Evolutionary conservation across 1,140 invertebrate genomes (phyloP), one percentile per base, ranked within the genome.

Genomic region (Apocrypta bakeri): DNA sequence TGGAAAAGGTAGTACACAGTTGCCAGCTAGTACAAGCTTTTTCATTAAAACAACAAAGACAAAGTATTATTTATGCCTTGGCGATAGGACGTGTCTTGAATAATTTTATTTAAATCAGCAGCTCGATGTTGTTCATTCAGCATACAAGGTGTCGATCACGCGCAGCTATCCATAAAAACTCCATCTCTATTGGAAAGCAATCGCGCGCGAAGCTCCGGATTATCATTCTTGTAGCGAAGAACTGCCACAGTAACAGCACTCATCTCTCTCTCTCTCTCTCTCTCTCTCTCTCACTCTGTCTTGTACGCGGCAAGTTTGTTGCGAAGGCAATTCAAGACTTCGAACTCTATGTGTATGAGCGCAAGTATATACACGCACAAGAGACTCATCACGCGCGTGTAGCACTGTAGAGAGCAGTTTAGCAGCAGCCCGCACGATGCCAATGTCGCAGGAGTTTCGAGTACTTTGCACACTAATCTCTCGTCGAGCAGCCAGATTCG

Each of bases 161-260:
- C 33, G 33, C 3, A 37, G 33, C 3, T 37, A 37, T 37, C 2
- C 33, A 37, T 37, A 37, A 37, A 37, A 4, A 2, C 24, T 66
- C 63, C 9, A 25, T 29, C 21, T 76, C 27, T n/a, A 42, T 79
- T 72, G 31, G 77, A 48, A 63, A 64, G 12, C 73, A 69, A 73
- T 78, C 42, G 29, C 27, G 63, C 33, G 79, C 6, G 25, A 3
- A 71, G 84, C 85, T 4, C 81, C 84, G 78, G 88, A 90, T 89
- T 90, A 90, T 90, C 89, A 90, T 89, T 90, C 88, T 88, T 88
- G 88, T 85, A 86, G 88, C 88, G n/a, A 90, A 85, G 87, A 86
- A 87, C 85, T 84, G 84, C 7, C 42, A n/a, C 7, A 79, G 86
- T 87, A 87, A n/a, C n/a, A n/a, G 82, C 84, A 83, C 87, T 29